Percentiles rank a stretch among this genome's conserved stretches.
Conservation (phyloP, 2,113 vertebrate genomes). For the Labrus mixtus region DNA sequence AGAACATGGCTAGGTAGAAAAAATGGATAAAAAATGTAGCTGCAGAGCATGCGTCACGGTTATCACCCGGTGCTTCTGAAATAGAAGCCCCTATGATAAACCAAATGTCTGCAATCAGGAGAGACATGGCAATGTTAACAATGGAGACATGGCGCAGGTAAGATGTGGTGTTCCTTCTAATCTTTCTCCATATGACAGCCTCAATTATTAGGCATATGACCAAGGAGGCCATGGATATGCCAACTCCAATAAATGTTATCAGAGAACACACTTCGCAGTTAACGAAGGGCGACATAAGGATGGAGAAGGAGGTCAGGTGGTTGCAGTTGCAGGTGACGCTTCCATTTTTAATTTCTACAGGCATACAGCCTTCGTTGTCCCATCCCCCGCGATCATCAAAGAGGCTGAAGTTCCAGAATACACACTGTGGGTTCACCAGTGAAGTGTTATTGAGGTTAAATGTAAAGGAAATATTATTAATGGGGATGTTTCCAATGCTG, state of each 20-base stretch:
- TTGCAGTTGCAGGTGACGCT: conserved; percentile 83
- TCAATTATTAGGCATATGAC: conserved; percentile 86
- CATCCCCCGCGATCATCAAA: conserved; percentile 71
- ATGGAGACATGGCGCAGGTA: conserved; percentile 87
- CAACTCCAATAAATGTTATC: conserved; percentile 86
- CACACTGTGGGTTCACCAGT: conserved; percentile 72
- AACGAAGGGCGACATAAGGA: conserved; percentile 87
- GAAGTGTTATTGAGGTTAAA: conserved; percentile 79
- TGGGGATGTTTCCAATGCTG: conserved; percentile 10
- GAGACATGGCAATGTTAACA: conserved; percentile 70
- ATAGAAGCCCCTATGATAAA: conserved; percentile 73
- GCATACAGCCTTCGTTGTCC: conserved; percentile 51
- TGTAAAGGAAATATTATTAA: conserved; percentile 72
- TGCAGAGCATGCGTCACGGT: conserved; percentile 68
- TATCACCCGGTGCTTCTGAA: background rate
- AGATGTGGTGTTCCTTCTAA: conserved; percentile 82
- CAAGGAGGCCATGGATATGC: conserved; percentile 85
- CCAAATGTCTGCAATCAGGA: conserved; percentile 74
- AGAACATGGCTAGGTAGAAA: conserved; percentile 89
- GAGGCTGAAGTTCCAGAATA: conserved; percentile 85
- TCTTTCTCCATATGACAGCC: conserved; percentile 83
- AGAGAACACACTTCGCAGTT: conserved; percentile 35
- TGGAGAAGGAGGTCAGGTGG: conserved; percentile 91
- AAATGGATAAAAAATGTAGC: conserved; percentile 82
- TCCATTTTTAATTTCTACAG: background rate